Evolutionary conservation across 2,113 vertebrate species (phyloP), one percentile per base, ranked within the genome.

Genomic region (Symphodus melops): DNA sequence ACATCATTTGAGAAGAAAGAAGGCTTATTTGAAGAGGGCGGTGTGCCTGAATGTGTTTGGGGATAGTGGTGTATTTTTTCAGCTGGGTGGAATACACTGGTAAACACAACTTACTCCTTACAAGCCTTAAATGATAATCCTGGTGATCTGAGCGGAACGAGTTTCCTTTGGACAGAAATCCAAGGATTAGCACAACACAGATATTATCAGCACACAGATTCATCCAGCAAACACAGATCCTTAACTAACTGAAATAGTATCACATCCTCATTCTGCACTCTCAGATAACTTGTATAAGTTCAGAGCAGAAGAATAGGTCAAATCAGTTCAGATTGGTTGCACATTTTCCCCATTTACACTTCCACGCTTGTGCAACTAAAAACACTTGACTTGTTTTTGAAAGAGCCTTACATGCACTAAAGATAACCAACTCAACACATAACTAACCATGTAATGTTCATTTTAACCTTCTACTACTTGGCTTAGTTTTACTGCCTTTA

Each of bases 51-150:
- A 53, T 78, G 56, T 75, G 72, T 81, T 86, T 81, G 37, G 77
- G 75, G 79, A 74, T 72, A 25, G n/a, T 61, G 10, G 4, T 17
- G 49, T 89, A 86, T 94, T 90, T 89, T 92, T 89, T 91, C 91
- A 93, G 92, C 88, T 92, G 89, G 86, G 53, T 53, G 49, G 82
- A 85, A 83, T 84, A 49, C 0, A 37, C 41, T 44, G 46, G 48
- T 59, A 53, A 81, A 83, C 54, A 66, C 28, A 1, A 0, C 74
- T 61, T 54, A 46, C 64, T 77, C 63, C 75, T 12, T 3, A 10
- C 11, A 4, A 49, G 59, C 37, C 37, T 62, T 60, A 44, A 60
- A 58, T 51, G 44, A 70, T 71, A 64, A 65, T 81, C 59, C 59
- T 9, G 53, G 17, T 81, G 44, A 74, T 70, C 54, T n/a, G 25